Evolutionary conservation across 2,113 vertebrate species (phyloP).

Genomic region (Mirza zaza): DNA sequence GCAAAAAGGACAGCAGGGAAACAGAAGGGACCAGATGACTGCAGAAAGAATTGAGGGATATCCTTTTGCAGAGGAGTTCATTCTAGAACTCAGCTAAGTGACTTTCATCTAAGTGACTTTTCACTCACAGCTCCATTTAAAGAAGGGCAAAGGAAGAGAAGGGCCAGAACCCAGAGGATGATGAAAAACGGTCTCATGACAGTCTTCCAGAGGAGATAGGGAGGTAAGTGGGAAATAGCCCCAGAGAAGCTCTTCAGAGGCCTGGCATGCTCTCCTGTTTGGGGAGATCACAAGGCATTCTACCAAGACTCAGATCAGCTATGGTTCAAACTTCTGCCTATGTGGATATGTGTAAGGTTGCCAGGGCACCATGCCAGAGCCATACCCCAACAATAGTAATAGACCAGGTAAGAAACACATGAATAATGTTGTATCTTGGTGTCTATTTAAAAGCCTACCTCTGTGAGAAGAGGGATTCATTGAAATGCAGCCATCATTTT

Average conservation of each 20-base stretch:
- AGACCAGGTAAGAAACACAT: not conserved
- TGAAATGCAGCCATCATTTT: not conserved
- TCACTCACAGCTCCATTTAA: not conserved
- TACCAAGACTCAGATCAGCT: not conserved
- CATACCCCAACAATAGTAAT: not conserved
- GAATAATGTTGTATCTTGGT: not conserved
- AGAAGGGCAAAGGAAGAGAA: not conserved
- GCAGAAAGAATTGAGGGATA: not conserved
- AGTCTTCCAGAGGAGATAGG: not conserved
- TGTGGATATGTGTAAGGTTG: not conserved
- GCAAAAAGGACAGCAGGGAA: not conserved
- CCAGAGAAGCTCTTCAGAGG: not conserved
- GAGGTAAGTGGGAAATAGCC: not conserved
- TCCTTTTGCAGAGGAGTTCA: not conserved
- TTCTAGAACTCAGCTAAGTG: not conserved
- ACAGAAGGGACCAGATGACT: not conserved
- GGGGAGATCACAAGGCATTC: not conserved
- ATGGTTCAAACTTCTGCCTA: not conserved
- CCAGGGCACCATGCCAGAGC: not conserved
- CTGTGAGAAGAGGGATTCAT: not conserved
- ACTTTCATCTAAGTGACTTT: not conserved
- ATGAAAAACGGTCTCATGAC: not conserved
- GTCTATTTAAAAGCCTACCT: slow-evolving; percentile 14
- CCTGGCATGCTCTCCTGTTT: not conserved
- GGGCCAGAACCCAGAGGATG: not conserved